Base-by-base conservation (phyloP, 2,113 vertebrate species). In the Rhynchopsitta pachyrhyncha region DNA sequence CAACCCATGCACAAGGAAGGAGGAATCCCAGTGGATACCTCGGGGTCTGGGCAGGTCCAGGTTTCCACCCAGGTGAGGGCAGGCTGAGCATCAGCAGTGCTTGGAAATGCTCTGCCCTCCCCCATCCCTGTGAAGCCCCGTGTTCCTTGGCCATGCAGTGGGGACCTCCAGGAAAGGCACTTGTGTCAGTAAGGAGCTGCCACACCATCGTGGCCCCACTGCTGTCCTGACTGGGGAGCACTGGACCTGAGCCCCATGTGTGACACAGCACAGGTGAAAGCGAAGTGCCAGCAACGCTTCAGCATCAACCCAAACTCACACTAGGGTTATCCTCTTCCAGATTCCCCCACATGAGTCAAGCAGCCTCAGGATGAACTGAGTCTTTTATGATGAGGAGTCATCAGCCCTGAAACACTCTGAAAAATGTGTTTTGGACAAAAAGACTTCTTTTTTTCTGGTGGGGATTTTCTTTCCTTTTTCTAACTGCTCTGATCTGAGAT, bases 111-210 rank as follows among this genome's bases (percentile, higher is more conserved):
- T 69, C 49, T 81, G 53, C n/a, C 55, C 63, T 1, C 13, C 23
- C 41, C 69, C 68, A 57, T 31, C 69, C 35, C 68, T 12, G 4
- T 13, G 87, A 14, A 62, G 62, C 12, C 44, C 67, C 3, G 0
- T 2, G 14, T 22, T 60, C 67, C 67, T 67, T 0, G 6, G 71
- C 60, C 4, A 8, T 2, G 10, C 73, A 18, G 2, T 2, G 23
- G 76, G 70, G 29, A 75, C 19, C 64, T 70, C 89, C 89, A 66
- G 70, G 60, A 92, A 95, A 97, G 95, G 94, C 95, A 96, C 94
- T 93, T 95, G 83, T 47, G 84, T 73, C 50, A 3, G 52, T 1
- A 1, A 23, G 78, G 77, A 82, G 84, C 86, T 71, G 82, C 62
- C 55, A 31, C 3, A 3, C 64, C 3, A 4, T 55, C 9, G 47